Evolutionary conservation across 2,888 invertebrate species (phyloP).

Genomic region (Drosophila conformis): DNA sequence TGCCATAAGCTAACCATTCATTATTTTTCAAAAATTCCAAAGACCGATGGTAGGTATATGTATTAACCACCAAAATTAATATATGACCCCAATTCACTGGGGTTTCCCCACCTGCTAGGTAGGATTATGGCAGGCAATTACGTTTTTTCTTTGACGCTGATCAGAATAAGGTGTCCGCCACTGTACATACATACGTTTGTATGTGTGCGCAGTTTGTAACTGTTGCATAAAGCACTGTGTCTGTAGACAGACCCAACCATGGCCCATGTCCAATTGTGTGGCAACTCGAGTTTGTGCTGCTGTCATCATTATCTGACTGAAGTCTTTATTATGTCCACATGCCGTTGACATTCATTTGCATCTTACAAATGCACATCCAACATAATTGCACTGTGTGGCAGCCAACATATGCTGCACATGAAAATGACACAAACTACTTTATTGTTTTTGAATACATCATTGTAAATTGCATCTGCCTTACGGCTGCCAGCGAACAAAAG

Average conservation of each 20-base stretch:
- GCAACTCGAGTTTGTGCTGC: constrained; percentile 20
- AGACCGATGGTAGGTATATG: too few species aligned
- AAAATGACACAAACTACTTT: constrained; percentile 57
- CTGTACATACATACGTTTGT: neutral
- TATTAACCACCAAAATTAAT: too few species aligned
- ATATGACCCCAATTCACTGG: too few species aligned
- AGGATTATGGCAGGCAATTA: too few species aligned
- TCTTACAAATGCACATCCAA: constrained; percentile 46
- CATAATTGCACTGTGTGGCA: constrained; percentile 55
- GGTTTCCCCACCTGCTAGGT: too few species aligned
- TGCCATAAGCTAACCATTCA: too few species aligned
- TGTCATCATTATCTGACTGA: constrained; percentile 38
- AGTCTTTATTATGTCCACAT: constrained; percentile 51
- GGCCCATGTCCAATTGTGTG: constrained; percentile 18
- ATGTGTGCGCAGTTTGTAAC: neutral
- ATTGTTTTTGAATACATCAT: constrained; percentile 59
- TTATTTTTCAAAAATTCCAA: too few species aligned
- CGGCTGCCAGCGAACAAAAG: constrained; percentile 2
- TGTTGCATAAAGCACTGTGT: neutral
- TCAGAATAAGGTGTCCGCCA: too few species aligned
- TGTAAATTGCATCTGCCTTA: constrained; percentile 15
- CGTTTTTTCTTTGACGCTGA: too few species aligned
- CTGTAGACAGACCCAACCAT: neutral
- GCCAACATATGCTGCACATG: constrained; percentile 20
- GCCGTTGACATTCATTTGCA: constrained; percentile 64